phyloP scores from a whole-genome alignment of 2,113 vertebrate species.

The Seriola rivoliana region DNA sequence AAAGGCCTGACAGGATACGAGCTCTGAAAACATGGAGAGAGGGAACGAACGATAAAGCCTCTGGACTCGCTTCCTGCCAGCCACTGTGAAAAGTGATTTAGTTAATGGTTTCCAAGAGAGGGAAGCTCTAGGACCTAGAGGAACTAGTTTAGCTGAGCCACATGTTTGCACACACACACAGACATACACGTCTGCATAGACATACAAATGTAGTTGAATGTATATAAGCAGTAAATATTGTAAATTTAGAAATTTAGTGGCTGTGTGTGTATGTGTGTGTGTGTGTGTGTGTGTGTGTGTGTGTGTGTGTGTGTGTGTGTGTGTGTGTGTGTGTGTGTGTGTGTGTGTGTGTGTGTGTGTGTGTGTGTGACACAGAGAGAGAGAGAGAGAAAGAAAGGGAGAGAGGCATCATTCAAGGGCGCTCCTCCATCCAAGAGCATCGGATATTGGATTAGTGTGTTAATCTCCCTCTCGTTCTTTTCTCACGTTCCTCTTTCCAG shows the following conservation, averaged over 20 bases:
- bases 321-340: not conserved
- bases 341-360: conserved; percentile 19
- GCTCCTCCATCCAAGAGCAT: conserved; percentile 70
- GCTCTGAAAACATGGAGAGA: conserved; percentile 26
- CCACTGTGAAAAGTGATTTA: conserved; percentile 58
- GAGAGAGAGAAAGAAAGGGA: conserved; percentile 3
- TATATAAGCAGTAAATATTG: conserved; percentile 42
- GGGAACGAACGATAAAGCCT: conserved; percentile 35
- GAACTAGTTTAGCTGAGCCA: conserved; percentile 35
- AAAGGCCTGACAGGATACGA: conserved; percentile 17
- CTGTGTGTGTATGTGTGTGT: too few relatives aligned
- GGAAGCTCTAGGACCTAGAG: conserved; percentile 43
- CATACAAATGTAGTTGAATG: not conserved
- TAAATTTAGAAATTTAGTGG: too few relatives aligned
- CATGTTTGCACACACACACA: not conserved
- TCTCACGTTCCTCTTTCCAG: conserved; percentile 64
- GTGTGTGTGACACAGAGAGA: not conserved
- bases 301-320: not conserved
- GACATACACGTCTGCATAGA: not conserved
- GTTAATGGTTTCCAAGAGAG: conserved; percentile 59
- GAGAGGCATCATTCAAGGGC: conserved; percentile 67
- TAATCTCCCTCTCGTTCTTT: conserved; percentile 74
- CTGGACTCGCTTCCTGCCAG: conserved; percentile 34
- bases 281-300: too few relatives aligned
- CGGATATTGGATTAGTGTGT: conserved; percentile 79